Evolutionary conservation across 2,113 vertebrate species (phyloP), one percentile per base, ranked within the genome.

Genomic region (Catagonus wagneri): DNA sequence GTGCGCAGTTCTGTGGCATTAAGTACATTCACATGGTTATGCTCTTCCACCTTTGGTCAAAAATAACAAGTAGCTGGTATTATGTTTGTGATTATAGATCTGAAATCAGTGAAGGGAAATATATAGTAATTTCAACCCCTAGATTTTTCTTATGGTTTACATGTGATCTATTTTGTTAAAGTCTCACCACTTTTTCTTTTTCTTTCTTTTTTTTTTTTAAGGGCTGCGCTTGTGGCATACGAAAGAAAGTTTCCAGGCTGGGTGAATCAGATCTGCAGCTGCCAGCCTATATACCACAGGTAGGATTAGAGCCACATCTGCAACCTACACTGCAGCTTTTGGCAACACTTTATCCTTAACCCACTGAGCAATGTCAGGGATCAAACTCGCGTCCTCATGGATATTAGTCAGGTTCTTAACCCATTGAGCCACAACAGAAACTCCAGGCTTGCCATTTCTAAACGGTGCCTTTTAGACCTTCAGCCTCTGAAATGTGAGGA

Each of bases 81-180:
- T 80, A 68, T 65, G 39, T 74, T 90, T 92, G 29, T 90, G 71
- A 92, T 68, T 63, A 63, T 25, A 50, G 29, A 54, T 68, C 50
- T 85, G 22, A 96, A 96, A 89, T 83, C n/a, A 83, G 74, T 54
- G 34, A 93, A 87, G 36, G 16, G 11, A 16, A 95, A 79, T 13
- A 96, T 90, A 80, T 39, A 76, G 58, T 16, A 94, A 92, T 88
- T 88, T 60, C 11, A 72, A 63, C 50, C 22, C 32, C 92, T 81
- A n/a, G 5, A 34, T 87, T 78, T 79, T 78, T 90, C 85, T 80
- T 17, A 44, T 16, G 39, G 52, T 80, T 96, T 75, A 84, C 50
- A 88, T 65, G 66, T 36, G 80, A 86, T 60, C 10, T 63, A 72
- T 78, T 94, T 91, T 95, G 50, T 76, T 81, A 84, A 80, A 12